A percentile compares a stretch with the other conserved stretches of the same genome.
Evolutionary conservation across 2,888 invertebrate species (phyloP).

Genomic region (Pyrrhia umbra): DNA sequence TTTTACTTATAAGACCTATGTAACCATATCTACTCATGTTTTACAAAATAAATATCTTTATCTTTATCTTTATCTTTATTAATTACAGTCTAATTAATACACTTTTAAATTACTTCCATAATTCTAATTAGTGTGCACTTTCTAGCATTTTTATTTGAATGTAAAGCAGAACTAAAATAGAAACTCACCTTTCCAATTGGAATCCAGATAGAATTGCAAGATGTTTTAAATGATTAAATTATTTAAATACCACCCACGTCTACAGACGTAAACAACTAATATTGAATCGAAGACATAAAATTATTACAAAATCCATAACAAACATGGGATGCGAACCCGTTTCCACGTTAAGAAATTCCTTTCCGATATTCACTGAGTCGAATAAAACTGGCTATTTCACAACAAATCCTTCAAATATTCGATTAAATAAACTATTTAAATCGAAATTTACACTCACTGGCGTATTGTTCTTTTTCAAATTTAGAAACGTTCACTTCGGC

Average conservation of each 20-base stretch:
- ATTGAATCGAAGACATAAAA: constrained; percentile 65
- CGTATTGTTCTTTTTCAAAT: constrained; percentile 58
- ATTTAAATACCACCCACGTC: constrained; percentile 39
- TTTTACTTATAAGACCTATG: no score
- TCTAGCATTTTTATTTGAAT: constrained; percentile 43
- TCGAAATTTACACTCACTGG: constrained; percentile 55
- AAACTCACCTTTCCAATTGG: constrained; percentile 74
- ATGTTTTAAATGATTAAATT: constrained; percentile 13
- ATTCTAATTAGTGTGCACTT: constrained; percentile 52
- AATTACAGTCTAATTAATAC: constrained; percentile 48
- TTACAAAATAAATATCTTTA: no score
- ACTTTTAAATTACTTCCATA: constrained; percentile 50
- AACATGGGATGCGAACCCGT: constrained; percentile 68
- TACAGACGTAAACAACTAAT: constrained; percentile 51
- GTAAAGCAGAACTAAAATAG: constrained; percentile 26
- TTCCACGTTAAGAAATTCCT: constrained; percentile 71
- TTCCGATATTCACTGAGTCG: constrained; percentile 54
- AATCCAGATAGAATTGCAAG: constrained; percentile 67
- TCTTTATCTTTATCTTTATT: no score
- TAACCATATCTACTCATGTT: no score
- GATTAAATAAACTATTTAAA: constrained; percentile 32
- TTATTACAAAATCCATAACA: constrained; percentile 75
- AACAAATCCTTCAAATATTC: constrained; percentile 45
- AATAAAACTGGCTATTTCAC: constrained; percentile 49
- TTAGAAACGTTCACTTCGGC: constrained; percentile 66